These are phyloP conservation scores for Synergus laeviventris DNA, from an alignment of 2,888 invertebrate genomes.

Conservation along the genomic window DNA sequence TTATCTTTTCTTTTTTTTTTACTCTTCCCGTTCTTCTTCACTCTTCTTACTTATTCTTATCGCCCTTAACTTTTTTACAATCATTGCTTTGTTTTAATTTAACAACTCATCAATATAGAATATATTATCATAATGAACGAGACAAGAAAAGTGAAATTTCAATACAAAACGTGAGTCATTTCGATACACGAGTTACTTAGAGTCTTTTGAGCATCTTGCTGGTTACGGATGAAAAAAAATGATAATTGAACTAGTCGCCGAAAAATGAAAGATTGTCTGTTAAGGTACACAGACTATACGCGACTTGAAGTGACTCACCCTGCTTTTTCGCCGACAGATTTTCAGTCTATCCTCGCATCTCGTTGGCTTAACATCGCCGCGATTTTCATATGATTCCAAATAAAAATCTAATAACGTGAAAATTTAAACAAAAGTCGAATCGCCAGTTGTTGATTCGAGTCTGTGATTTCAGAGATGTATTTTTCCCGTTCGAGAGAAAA, in stretches of 20 bases:
- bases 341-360: slow-evolving; percentile 39
- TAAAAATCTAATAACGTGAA: background rate
- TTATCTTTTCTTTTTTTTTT: background rate
- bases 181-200: background rate
- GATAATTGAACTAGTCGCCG: slow-evolving; percentile 22
- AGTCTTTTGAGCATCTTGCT: background rate
- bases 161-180: slow-evolving; percentile 28
- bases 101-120: slow-evolving; percentile 2
- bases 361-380: slow-evolving; percentile 34
- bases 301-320: slow-evolving; percentile 39
- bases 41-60: background rate
- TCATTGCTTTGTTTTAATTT: background rate
- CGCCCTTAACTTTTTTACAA: background rate
- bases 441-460: background rate
- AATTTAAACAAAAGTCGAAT: background rate
- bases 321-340: slow-evolving; percentile 38
- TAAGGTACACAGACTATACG: slow-evolving; percentile 33
- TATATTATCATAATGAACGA: background rate
- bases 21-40: background rate
- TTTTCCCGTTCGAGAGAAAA: slow-evolving; percentile 1
- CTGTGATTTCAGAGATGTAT: slow-evolving; percentile 26
- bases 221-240: slow-evolving; percentile 6
- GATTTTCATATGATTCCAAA: slow-evolving; percentile 12
- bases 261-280: slow-evolving; percentile 20
- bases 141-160: slow-evolving; percentile 20